Evolutionary conservation across 1,140 invertebrate species (phyloP).

Genomic region (Coenobita brevimanus): DNA sequence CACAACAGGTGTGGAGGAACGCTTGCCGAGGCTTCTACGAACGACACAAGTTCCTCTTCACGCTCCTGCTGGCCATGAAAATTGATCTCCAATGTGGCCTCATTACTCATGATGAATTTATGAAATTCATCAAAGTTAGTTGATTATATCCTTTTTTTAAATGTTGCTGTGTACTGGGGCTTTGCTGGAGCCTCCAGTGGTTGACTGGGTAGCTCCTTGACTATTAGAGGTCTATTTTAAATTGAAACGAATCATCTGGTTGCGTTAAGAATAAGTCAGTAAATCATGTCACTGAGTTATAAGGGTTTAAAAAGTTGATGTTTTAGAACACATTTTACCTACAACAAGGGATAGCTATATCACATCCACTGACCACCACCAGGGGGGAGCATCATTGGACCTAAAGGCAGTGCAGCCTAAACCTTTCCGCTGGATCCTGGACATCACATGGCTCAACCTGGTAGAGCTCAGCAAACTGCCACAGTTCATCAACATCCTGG

Average conservation of each 20-base stretch:
- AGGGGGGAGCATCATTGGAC: constrained; percentile 92
- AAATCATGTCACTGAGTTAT: too few species aligned
- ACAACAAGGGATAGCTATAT: too few species aligned
- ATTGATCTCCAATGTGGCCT: constrained; percentile 89
- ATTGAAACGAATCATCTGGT: too few species aligned
- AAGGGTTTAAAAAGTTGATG: too few species aligned
- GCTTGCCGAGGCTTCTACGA: constrained; percentile 94
- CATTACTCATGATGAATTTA: constrained; percentile 93
- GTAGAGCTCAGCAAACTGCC: constrained; percentile 94
- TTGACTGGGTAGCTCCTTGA: too few species aligned
- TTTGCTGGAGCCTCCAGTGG: too few species aligned
- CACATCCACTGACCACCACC: too few species aligned
- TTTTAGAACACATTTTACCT: too few species aligned
- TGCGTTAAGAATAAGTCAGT: too few species aligned
- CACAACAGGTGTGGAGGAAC: constrained; percentile 94
- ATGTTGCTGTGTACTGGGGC: too few species aligned
- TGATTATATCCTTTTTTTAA: too few species aligned
- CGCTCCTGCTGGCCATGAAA: constrained; percentile 95
- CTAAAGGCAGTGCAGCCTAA: constrained; percentile 93
- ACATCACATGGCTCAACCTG: constrained; percentile 97
- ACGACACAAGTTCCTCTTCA: constrained; percentile 92
- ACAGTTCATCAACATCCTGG: constrained; percentile 86
- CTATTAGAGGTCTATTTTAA: too few species aligned
- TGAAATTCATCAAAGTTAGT: constrained; percentile 93
- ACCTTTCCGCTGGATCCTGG: constrained; percentile 95